phyloP scores from a whole-genome alignment of 2,113 vertebrate species.

The Lycaon pictus region DNA sequence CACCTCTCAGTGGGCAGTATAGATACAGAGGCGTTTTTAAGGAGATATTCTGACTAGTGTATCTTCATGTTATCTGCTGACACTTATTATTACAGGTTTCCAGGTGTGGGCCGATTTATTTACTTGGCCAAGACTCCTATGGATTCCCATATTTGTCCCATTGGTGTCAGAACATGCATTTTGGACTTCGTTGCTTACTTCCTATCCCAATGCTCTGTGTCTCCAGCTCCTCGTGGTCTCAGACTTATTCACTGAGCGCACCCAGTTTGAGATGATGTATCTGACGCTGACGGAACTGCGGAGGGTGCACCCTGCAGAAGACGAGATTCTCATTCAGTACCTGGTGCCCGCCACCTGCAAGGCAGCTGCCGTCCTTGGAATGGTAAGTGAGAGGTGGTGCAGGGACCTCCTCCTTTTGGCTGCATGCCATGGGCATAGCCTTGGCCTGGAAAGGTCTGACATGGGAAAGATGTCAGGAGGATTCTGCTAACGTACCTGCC shows the following conservation, averaged over 20 bases:
- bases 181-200: accelerated
- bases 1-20: no score
- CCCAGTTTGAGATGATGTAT: constrained; percentile 99
- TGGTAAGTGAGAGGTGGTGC: constrained; percentile 89
- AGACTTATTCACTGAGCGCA: constrained; percentile 98
- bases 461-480: not conserved
- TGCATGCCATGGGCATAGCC: accelerated
- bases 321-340: constrained; percentile 98
- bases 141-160: accelerated
- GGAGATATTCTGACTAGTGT: accelerated
- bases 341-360: constrained; percentile 98
- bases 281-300: constrained; percentile 94
- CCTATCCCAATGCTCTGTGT: accelerated
- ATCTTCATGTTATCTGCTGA: accelerated
- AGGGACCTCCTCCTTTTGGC: not conserved
- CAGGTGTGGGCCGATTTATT: accelerated
- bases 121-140: not conserved
- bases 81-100: accelerated
- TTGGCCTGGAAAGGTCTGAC: no score
- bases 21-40: accelerated
- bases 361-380: constrained; percentile 97
- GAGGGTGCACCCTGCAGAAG: constrained; percentile 95
- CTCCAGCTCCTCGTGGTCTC: constrained; percentile 96
- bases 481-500: accelerated
- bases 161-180: accelerated